phyloP scores from a whole-genome alignment of 2,797 vertebrate genomes.

The Molossus alvarezi region DNA sequence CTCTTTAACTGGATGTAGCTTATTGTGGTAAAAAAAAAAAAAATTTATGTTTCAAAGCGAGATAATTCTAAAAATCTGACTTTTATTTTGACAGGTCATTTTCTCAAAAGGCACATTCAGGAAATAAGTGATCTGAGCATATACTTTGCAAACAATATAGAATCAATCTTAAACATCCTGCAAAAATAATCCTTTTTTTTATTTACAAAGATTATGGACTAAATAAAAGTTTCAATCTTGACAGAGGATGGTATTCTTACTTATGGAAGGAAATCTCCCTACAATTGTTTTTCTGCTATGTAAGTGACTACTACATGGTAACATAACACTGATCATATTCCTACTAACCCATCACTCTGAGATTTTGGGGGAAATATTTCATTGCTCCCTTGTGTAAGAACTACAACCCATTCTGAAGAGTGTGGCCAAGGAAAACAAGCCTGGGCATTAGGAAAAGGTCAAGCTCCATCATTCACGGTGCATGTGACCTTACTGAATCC shows the following conservation, averaged over 20 bases:
- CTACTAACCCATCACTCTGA: slow-evolving; percentile 82
- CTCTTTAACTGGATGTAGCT: slow-evolving; percentile 60
- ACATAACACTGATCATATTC: slow-evolving; percentile 85
- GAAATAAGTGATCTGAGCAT: slow-evolving; percentile 77
- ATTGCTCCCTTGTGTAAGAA: background rate
- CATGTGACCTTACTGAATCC: background rate
- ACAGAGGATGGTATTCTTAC: slow-evolving; percentile 84
- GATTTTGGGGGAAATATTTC: background rate
- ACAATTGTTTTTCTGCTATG: slow-evolving; percentile 86
- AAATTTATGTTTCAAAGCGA: slow-evolving; percentile 76
- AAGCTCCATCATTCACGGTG: background rate
- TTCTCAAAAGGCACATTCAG: slow-evolving; percentile 81
- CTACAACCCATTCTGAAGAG: background rate
- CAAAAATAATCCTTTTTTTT: slow-evolving; percentile 88
- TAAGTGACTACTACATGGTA: slow-evolving; percentile 85
- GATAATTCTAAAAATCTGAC: slow-evolving; percentile 67
- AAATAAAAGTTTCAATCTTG: slow-evolving; percentile 88
- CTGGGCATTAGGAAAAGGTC: background rate
- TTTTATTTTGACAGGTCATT: slow-evolving; percentile 80
- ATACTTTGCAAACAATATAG: slow-evolving; percentile 82
- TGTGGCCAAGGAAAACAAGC: background rate
- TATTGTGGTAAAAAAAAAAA: slow-evolving; percentile 77
- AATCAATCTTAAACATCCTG: slow-evolving; percentile 85
- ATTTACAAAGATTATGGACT: slow-evolving; percentile 85
- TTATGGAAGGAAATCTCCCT: slow-evolving; percentile 86